phyloP scores from a whole-genome alignment of 1,140 invertebrate genomes.

The Chironomus tepperi region DNA sequence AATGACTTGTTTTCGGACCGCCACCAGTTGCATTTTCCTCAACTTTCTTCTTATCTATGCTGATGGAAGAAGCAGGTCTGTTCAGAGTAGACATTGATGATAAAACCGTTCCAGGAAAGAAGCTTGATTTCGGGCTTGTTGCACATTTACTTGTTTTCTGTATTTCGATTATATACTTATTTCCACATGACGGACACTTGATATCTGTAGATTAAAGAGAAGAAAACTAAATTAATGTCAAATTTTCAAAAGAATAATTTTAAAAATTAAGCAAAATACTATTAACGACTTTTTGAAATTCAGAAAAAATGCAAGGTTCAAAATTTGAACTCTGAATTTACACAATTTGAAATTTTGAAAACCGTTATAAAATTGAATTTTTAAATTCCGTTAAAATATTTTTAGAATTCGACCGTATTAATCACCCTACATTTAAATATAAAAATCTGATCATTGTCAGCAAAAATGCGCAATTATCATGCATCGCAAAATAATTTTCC shows the following conservation, averaged over 20 bases:
- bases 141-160: slow-evolving; percentile 31
- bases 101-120: slow-evolving; percentile 26
- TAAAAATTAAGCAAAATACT: background rate
- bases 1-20: background rate
- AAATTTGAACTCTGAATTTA: too few relatives aligned
- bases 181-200: slow-evolving; percentile 50
- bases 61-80: background rate
- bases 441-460: too few relatives aligned
- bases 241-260: slow-evolving; percentile 27
- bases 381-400: too few relatives aligned
- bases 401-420: too few relatives aligned
- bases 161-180: slow-evolving; percentile 47
- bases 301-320: slow-evolving; percentile 29
- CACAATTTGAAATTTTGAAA: too few relatives aligned
- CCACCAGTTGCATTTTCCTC: background rate
- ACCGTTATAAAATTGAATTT: too few relatives aligned
- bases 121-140: slow-evolving; percentile 37
- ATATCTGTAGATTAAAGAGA: slow-evolving; percentile 31
- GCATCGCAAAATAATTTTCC: too few relatives aligned
- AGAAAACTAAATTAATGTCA: too few relatives aligned
- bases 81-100: background rate
- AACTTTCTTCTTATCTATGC: background rate
- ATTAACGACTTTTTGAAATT: slow-evolving; percentile 15
- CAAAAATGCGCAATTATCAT: too few relatives aligned
- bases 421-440: too few relatives aligned